Evolutionary conservation across 35 echinoderm and acorn worm species (phyloP), one percentile per base, ranked within the genome.

Genomic region (Holothuria glaberrima): DNA sequence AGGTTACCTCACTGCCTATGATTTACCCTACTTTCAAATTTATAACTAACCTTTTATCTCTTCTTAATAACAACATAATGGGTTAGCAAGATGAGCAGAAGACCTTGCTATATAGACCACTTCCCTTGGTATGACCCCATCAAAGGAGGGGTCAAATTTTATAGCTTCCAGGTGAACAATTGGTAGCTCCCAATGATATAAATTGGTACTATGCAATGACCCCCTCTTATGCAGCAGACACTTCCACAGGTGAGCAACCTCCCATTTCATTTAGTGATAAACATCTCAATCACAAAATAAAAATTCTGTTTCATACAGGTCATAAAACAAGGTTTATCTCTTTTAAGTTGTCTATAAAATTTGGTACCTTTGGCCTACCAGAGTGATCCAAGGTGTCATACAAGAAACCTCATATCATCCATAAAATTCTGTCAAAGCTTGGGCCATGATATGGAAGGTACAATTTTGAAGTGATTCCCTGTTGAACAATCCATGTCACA

Each of bases 91-190:
- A 48, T 48, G 36, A 77, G 29, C 19, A n/a, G 27, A 9, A 0
- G 74, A 78, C 36, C 35, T 44, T 76, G 10, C 24, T 20, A 5
- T 25, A n/a, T 69, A 78, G 13, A 48, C 50, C 12, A 41, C 21
- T 48, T 78, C 21, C 71, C 50, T 48, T 14, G 50, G 74, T n/a
- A 48, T 78, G 38, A 78, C 50, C 36, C 74, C 41, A 26, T 48
- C 50, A 78, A 48, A 78, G 50, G 9, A 24, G 21, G 46, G n/a
- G 26, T 24, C 36, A 78, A 78, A 48, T 78, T 78, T 69, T 78
- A 78, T 78, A 33, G 74, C 44, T 78, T 78, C 74, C 74, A 78
- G 74, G 74, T 78, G 74, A 78, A 78, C 26, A 78, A n/a, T 20
- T 27, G 41, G 50, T 24, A 78, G 5, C 7, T n/a, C n/a, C n/a